Conservation (phyloP, 2,888 invertebrate species). For the Drosophila atripex region DNA sequence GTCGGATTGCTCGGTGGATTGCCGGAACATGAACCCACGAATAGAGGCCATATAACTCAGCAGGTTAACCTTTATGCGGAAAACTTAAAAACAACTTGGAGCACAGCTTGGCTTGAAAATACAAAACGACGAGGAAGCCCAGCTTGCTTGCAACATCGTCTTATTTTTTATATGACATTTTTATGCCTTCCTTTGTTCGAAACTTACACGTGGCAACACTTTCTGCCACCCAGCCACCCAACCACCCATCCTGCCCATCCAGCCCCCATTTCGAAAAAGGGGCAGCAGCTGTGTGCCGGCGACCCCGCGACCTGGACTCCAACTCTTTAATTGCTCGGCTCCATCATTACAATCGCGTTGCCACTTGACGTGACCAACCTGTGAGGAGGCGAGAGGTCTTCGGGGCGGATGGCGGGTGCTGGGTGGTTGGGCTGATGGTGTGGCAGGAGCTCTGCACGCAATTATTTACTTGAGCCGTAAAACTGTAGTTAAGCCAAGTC, state of each 20-base stretch:
- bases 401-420: neutral
- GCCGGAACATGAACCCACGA: slow-evolving; percentile 46
- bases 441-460: slow-evolving; percentile 52
- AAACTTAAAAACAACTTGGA: slow-evolving; percentile 31
- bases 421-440: slow-evolving; percentile 15
- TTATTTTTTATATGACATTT: slow-evolving; percentile 58
- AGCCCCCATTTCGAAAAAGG: neutral
- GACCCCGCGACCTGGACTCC: slow-evolving; percentile 15
- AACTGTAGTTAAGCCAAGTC: slow-evolving; percentile 80
- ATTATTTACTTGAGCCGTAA: slow-evolving; percentile 80
- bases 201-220: slow-evolving; percentile 45
- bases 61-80: slow-evolving; percentile 61
- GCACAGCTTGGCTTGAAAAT: slow-evolving; percentile 8
- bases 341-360: slow-evolving; percentile 71
- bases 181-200: slow-evolving; percentile 64
- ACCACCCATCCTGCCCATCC: neutral
- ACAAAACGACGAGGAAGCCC: slow-evolving; percentile 13
- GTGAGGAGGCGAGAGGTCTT: neutral
- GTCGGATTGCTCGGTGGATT: slow-evolving; percentile 48
- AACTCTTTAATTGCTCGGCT: slow-evolving; percentile 72
- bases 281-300: slow-evolving; percentile 41
- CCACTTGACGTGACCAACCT: slow-evolving; percentile 50
- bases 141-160: slow-evolving; percentile 48
- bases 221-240: neutral
- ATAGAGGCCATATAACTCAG: slow-evolving; percentile 48